phyloP scores from a whole-genome alignment of 2,888 invertebrate species.

The Allacma fusca region DNA sequence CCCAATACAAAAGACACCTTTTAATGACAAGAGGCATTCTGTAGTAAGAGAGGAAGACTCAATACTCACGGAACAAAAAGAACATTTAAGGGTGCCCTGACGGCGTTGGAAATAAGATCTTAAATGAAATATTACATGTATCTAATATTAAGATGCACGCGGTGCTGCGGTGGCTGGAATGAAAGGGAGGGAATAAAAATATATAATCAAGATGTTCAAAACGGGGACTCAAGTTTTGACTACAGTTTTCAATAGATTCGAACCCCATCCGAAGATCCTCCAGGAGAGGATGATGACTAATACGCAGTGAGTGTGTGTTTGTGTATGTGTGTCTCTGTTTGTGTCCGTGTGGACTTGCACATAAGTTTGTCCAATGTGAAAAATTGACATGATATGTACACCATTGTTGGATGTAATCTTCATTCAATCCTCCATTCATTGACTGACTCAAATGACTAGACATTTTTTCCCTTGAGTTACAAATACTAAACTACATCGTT shows the following conservation, averaged over 20 bases:
- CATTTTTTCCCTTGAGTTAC: constrained; percentile 29
- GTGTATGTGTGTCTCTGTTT: not conserved
- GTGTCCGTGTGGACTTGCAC: no score
- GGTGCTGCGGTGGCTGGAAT: constrained; percentile 14
- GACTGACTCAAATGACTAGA: constrained; percentile 30
- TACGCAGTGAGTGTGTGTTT: not conserved
- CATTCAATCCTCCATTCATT: constrained; percentile 36
- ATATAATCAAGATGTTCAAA: constrained; percentile 19
- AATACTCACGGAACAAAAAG: no score
- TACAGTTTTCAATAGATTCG: constrained; percentile 20
- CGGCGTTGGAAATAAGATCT: no score
- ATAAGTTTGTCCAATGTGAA: no score
- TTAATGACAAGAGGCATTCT: no score
- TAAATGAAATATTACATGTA: constrained; percentile 5
- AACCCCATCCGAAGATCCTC: constrained; percentile 34
- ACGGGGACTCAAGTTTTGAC: not conserved
- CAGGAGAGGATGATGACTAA: constrained; percentile 29
- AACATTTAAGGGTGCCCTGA: no score
- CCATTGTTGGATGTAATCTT: constrained; percentile 7
- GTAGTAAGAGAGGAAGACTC: no score
- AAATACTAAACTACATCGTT: not conserved
- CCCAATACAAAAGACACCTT: no score
- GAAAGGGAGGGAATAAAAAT: no score
- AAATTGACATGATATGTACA: not conserved
- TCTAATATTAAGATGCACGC: constrained; percentile 30